Conservation (phyloP, 2,888 invertebrate species). For the Drosophila demipolita region DNA sequence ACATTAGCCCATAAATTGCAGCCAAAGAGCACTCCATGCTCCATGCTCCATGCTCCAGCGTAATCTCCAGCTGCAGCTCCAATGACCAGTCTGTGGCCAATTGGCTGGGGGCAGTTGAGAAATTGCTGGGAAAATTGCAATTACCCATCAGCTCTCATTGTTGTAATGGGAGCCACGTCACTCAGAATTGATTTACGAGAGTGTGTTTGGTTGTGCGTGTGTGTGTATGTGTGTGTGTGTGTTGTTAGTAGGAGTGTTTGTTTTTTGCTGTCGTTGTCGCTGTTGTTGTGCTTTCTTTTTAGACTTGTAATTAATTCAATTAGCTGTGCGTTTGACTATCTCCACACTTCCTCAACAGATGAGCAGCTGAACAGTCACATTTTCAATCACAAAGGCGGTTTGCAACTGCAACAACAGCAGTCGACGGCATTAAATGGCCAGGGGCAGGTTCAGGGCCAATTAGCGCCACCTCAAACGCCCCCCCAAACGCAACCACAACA, state of each 20-base stretch:
- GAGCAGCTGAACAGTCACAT: conserved; percentile 87
- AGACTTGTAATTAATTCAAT: conserved; percentile 75
- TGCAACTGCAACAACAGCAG: conserved; percentile 85
- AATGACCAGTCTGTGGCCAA: conserved; percentile 42
- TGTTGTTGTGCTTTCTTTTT: conserved; percentile 44
- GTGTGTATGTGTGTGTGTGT: conserved; percentile 27
- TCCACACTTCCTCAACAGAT: conserved; percentile 70
- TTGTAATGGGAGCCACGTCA: conserved; percentile 67
- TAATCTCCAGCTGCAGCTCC: conserved; percentile 12
- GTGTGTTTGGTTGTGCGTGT: conserved; percentile 23
- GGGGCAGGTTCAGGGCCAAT: conserved; percentile 52
- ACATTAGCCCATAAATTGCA: conserved; percentile 70
- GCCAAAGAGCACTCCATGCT: conserved; percentile 58
- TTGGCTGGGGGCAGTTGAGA: conserved; percentile 53
- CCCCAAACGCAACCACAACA: conserved; percentile 23
- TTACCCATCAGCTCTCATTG: conserved; percentile 76
- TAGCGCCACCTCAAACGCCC: conserved; percentile 8
- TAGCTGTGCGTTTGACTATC: conserved; percentile 63
- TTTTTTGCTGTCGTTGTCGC: conserved; percentile 3
- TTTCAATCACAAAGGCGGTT: conserved; percentile 90
- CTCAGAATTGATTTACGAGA: conserved; percentile 73
- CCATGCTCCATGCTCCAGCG: conserved; percentile 45
- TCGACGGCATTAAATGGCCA: conserved; percentile 53
- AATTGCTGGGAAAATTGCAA: conserved; percentile 76
- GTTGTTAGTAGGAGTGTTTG: conserved; percentile 1